Percentiles rank a stretch among this genome's conserved stretches.
Conservation (phyloP, 2,113 vertebrate species). For the Hystrix cristata region DNA sequence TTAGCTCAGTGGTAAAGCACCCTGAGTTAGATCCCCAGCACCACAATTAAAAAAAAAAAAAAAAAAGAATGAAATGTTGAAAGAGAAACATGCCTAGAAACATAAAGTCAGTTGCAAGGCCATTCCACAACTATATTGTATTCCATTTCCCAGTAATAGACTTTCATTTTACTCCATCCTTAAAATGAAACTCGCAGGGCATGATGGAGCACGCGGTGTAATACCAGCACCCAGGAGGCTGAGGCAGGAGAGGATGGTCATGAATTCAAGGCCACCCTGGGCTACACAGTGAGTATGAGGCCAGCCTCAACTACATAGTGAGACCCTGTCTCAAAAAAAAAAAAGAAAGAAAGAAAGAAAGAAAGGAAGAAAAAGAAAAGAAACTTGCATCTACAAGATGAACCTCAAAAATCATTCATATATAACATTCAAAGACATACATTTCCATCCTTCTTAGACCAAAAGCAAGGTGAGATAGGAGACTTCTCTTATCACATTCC, state of each 20-base stretch:
- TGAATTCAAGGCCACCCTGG: no score
- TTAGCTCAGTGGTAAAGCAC: no score
- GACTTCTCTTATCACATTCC: neutral
- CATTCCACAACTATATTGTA: neutral
- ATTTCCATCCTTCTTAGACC: neutral
- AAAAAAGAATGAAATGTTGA: neutral
- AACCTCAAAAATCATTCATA: neutral
- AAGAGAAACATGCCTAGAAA: neutral
- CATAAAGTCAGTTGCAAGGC: neutral
- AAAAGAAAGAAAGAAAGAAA: no score
- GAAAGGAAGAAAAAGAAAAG: neutral
- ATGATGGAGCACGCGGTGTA: no score
- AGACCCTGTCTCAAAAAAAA: no score
- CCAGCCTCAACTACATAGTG: no score
- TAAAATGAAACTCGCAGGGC: neutral
- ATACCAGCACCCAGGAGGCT: no score
- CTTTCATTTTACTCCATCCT: neutral
- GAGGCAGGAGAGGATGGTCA: no score
- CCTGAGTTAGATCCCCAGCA: no score
- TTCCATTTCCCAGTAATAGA: neutral
- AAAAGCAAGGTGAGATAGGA: neutral
- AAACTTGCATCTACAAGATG: neutral
- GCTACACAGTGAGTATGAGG: no score
- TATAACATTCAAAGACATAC: neutral
- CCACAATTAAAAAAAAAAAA: no score